These are phyloP conservation scores for Sarotherodon lohbergeri DNA, from an alignment of 2,113 vertebrate species.

Conservation along the genomic window DNA sequence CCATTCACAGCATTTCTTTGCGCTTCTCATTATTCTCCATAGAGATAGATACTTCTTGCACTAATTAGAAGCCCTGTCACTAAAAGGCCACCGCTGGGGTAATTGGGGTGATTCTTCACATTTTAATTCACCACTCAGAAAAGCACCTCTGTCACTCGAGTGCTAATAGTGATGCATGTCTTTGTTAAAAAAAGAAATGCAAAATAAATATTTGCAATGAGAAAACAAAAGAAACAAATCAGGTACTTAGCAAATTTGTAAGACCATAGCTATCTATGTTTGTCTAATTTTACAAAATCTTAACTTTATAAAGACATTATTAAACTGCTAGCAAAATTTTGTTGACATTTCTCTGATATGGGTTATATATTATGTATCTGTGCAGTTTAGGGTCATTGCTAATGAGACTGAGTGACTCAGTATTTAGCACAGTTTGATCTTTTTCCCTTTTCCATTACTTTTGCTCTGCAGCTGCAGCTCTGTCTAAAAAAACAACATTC, in stretches of 20 bases:
- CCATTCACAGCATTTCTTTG: slow-evolving; percentile 24
- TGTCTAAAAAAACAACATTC: neutral
- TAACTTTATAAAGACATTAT: neutral
- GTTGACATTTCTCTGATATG: neutral
- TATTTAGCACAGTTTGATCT: neutral
- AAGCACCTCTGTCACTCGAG: slow-evolving; percentile 43
- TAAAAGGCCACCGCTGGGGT: slow-evolving; percentile 61
- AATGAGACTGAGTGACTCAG: neutral
- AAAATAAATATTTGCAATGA: neutral
- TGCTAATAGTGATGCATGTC: slow-evolving; percentile 55
- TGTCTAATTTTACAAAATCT: neutral
- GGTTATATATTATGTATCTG: neutral
- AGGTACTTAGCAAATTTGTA: neutral
- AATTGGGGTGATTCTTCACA: slow-evolving; percentile 66
- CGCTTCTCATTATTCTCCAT: slow-evolving; percentile 23
- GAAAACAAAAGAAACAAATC: neutral
- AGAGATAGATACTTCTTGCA: slow-evolving; percentile 35
- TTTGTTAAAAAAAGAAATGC: slow-evolving; percentile 28
- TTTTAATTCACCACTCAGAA: slow-evolving; percentile 60
- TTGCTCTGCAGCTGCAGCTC: neutral
- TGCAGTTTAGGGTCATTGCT: neutral
- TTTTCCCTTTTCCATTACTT: neutral
- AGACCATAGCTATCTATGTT: neutral
- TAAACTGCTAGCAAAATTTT: neutral
- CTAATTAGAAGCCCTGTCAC: slow-evolving; percentile 62